Evolutionary conservation across 2,113 vertebrate genomes (phyloP), one percentile per base, ranked within the genome.

Genomic region (Sinocyclocheilus anshuiensis): DNA sequence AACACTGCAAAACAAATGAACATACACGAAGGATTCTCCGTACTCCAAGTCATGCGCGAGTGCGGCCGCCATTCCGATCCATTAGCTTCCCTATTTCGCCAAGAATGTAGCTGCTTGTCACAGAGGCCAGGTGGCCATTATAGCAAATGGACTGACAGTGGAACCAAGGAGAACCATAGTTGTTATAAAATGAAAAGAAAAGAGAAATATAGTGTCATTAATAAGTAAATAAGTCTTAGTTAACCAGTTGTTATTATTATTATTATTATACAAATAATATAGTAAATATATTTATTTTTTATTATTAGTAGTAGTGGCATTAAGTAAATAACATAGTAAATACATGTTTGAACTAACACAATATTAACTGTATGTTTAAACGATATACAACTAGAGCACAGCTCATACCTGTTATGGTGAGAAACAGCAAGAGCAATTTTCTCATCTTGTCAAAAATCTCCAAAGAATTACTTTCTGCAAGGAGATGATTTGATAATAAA

Each of bases 91-190:
- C 90, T 87, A 93, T 22, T n/a, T 88, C 48, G 3, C 1, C 69
- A 86, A 90, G 92, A 84, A 91, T 63, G 18, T 39, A 0, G 9
- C 0, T 76, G 85, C 67, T 91, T 1, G 86, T 90, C 86, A 94
- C 90, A 11, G 92, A 92, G 69, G 92, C 92, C 87, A 93, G 76
- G 88, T 94, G 92, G 4, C 93, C 94, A 1, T 79, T 75, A 1
- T 80, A 22, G 84, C 88, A 91, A 0, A 12, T 16, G 0, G 18
- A 1, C 78, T 92, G 93, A 53, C 93, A 94, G 83, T 88, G 91
- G 13, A 85, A 74, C 93, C 93, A 71, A 6, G 59, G 18, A 11
- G 9, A 75, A 79, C 78, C 0, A 83, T 22, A 87, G 42, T 20
- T 59, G 4, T 74, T 6, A 83, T 6, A 45, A 9, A 63, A 26